These are phyloP conservation scores for Neomonachus schauinslandi DNA, from an alignment of 2,113 vertebrate species.

Conservation along the genomic window DNA sequence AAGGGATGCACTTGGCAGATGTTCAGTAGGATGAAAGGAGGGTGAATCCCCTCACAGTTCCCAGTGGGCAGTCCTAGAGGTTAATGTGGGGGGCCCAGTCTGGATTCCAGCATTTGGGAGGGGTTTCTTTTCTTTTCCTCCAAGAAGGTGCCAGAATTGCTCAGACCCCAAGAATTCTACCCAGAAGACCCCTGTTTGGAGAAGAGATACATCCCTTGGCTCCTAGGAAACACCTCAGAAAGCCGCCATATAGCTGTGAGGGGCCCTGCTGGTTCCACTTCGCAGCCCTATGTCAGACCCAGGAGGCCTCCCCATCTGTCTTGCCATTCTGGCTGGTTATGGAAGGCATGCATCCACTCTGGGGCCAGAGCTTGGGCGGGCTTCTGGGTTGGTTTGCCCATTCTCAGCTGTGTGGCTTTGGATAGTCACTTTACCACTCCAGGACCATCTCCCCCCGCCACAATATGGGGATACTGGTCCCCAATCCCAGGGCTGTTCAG, in stretches of 20 bases:
- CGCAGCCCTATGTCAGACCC: background rate
- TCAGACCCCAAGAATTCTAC: background rate
- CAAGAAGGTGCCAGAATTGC: background rate
- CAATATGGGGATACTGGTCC: background rate
- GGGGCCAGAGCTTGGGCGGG: background rate
- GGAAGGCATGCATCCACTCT: accelerated
- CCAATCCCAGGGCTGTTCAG: background rate
- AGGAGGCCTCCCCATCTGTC: background rate
- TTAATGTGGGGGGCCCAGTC: background rate
- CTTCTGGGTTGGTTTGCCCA: background rate
- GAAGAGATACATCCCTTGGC: background rate
- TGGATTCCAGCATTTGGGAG: background rate
- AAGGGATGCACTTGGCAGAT: background rate
- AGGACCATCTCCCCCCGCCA: background rate
- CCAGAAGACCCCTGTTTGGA: background rate
- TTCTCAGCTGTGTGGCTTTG: background rate
- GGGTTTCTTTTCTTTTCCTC: background rate
- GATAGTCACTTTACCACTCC: background rate
- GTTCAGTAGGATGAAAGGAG: background rate
- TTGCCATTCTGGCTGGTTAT: accelerated
- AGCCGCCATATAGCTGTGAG: background rate
- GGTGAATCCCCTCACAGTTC: background rate
- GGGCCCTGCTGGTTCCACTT: background rate
- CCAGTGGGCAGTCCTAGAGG: background rate
- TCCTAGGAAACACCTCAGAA: background rate